phyloP scores from a whole-genome alignment of 2,113 vertebrate genomes.

The Triplophysa siluroides region DNA sequence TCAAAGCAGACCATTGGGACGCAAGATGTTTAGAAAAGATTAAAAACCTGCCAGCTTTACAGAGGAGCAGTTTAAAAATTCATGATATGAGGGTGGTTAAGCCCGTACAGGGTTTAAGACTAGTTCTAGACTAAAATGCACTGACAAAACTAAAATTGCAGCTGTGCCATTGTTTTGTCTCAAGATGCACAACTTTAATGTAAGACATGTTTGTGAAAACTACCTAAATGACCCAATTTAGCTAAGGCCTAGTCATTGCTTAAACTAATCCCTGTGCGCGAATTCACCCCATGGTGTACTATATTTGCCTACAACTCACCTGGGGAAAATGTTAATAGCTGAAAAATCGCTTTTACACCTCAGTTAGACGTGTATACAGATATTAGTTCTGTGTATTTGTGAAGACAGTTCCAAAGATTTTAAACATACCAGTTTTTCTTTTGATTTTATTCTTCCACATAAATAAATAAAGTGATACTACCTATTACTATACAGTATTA shows the following conservation, averaged over 20 bases:
- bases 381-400: neutral
- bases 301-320: neutral
- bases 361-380: neutral
- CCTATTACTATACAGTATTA: no score
- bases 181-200: no score
- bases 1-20: neutral
- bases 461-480: no score
- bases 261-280: no score
- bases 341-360: neutral
- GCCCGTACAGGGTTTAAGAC: no score
- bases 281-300: neutral
- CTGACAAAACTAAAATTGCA: no score
- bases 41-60: neutral
- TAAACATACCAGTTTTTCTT: neutral
- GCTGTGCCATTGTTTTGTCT: no score
- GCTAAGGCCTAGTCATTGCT: no score
- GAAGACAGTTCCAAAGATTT: neutral
- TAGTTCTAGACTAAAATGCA: neutral
- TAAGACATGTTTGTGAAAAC: no score
- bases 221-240: no score
- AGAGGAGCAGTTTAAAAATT: no score
- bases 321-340: neutral
- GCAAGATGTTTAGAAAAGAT: neutral
- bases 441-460: neutral
- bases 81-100: no score